Conservation (phyloP, 2,113 vertebrate species). For the Paedocypris sp. region DNA sequence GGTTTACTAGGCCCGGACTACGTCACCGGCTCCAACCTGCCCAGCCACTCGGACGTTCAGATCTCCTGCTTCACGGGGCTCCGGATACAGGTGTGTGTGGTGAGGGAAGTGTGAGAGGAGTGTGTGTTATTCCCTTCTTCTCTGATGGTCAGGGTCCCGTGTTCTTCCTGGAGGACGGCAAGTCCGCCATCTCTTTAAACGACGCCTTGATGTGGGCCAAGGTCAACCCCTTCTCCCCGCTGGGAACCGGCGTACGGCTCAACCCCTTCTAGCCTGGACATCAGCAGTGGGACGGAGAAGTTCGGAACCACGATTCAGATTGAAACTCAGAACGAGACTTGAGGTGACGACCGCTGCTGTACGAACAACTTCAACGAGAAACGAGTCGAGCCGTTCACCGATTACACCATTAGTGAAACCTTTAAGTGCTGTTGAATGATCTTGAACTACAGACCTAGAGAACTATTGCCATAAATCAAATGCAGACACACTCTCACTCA, state of each 20-base stretch:
- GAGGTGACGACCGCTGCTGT: too few species aligned
- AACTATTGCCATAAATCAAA: too few species aligned
- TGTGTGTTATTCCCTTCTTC: not conserved
- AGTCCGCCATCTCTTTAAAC: constrained; percentile 85
- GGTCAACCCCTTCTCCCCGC: constrained; percentile 92
- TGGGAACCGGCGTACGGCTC: constrained; percentile 88
- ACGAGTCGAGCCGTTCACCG: too few species aligned
- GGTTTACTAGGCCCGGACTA: constrained; percentile 75
- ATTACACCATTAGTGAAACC: too few species aligned
- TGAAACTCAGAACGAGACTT: too few species aligned
- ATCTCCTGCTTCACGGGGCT: constrained; percentile 86
- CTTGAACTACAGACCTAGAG: too few species aligned
- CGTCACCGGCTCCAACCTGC: constrained; percentile 89
- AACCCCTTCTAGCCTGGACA: constrained; percentile 99
- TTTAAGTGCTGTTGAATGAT: too few species aligned
- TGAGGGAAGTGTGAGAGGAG: not conserved
- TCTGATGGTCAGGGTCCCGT: constrained; percentile 72
- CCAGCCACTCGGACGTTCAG: constrained; percentile 85
- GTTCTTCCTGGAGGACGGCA: constrained; percentile 89
- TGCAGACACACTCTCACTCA: too few species aligned
- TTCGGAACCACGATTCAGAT: too few species aligned
- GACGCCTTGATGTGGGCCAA: constrained; percentile 98
- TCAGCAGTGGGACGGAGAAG: too few species aligned
- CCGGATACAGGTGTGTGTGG: constrained; percentile 78
- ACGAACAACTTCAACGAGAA: too few species aligned